Base-by-base conservation (phyloP, 2,113 vertebrate genomes). In the Pelobates fuscus region DNA sequence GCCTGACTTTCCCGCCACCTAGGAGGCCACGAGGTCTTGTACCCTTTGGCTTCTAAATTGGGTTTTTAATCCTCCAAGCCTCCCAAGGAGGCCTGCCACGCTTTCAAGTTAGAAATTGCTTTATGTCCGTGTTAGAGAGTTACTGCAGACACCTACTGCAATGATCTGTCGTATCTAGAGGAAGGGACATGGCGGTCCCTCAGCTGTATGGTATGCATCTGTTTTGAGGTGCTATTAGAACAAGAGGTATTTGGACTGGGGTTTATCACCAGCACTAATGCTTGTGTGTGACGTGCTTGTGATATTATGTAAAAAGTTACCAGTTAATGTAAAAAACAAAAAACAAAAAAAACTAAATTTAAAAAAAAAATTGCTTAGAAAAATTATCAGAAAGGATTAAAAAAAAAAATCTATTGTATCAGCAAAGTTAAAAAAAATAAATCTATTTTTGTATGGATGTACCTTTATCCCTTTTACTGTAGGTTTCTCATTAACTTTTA, bases 401-500 rank as follows among this genome's bases (percentile, higher is more conserved):
- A 82, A 78, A 83, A 81, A 79, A 81, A 67, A 82, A 85, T 88
- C 82, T 88, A 85, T 87, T 83, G 84, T 88, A 78, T 87, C 83
- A 82, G 88, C 86, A 88, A 88, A 90, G 87, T 88, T 84, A 79
- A 86, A 86, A 81, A 81, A 81, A 83, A 49, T 15, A 87, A 58
- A 89, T 92, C 88, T 92, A 92, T 92, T 92, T 92, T 92, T 92
- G 89, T 92, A 92, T 89, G 90, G 89, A 89, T 90, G 90, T 90
- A 92, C 90, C 89, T 91, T 90, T 91, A 90, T 89, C 89, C 89
- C 87, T 88, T 87, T 63, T 80, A 81, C 80, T 80, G 71, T 81
- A 77, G 74, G 79, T 80, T 77, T 82, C 79, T 77, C 86, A 85
- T 84, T 81, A 67, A 73, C 80, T 82, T 80, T 80, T 75, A 76